Evolutionary conservation across 2,888 invertebrate genomes (phyloP), one percentile per base, ranked within the genome.

Genomic region (Eretmocerus hayati): DNA sequence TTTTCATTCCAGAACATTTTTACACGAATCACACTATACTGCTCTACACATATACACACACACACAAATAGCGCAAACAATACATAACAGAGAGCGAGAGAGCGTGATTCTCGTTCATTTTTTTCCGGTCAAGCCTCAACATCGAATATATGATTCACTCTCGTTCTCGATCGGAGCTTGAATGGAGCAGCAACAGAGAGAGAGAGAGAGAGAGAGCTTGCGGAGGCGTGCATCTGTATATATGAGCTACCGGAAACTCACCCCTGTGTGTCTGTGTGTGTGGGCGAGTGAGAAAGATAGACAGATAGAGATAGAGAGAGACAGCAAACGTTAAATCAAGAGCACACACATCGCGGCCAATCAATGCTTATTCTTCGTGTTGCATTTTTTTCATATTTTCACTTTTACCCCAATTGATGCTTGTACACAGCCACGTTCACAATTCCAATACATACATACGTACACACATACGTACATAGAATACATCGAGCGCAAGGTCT

Each of bases 131-230:
- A 19, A 42, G 31, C 46, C 42, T 35, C 36, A 42, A 37, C 45
- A 54, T 59, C 55, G 64, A 63, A 60, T 61, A 58, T 58, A 53
- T 52, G 54, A 59, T 61, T 59, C 64, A 65, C 66, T 66, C 61
- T 66, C 66, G 57, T 59, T 66, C 59, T 65, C 64, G 58, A 59
- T 62, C 58, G 56, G 46, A 42, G 48, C 48, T 48, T 52, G 41
- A 48, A 48, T 47, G 45, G 52, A 19, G 31, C 21, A n/a, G n/a
- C n/a, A n/a, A n/a, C n/a, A n/a, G n/a, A n/a, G n/a, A n/a, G n/a
- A n/a, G n/a, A n/a, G n/a, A n/a, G n/a, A n/a, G n/a, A n/a, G n/a
- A n/a, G n/a, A n/a, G n/a, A n/a, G n/a, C n/a, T n/a, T n/a, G n/a
- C 6, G n/a, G n/a, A 13, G 33, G n/a, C n/a, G n/a, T n/a, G n/a